Percentiles rank a stretch among this genome's conserved stretches.
Conservation (phyloP, 2,888 invertebrate species). For the Macaria liturata region DNA sequence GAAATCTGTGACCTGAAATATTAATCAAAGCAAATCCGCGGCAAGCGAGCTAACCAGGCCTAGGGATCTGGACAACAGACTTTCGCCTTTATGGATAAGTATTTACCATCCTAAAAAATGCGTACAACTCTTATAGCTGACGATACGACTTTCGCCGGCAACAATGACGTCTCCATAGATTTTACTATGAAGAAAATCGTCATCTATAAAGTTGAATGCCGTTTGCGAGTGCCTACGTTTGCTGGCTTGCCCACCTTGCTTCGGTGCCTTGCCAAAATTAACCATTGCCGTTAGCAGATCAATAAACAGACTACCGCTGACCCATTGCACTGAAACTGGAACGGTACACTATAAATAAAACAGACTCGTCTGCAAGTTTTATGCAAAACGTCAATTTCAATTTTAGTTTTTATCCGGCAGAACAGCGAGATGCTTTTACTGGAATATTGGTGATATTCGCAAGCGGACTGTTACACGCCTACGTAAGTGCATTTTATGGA, state of each 20-base stretch:
- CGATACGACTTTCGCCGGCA: too few relatives aligned
- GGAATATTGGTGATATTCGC: slow-evolving; percentile 20
- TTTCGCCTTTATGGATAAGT: too few relatives aligned
- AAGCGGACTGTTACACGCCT: slow-evolving; percentile 9
- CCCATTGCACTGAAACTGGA: slow-evolving; percentile 71
- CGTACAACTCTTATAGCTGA: too few relatives aligned
- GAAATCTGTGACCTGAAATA: slow-evolving; percentile 12
- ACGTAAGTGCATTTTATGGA: slow-evolving; percentile 12
- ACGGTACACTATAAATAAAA: slow-evolving; percentile 71
- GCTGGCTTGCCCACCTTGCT: slow-evolving; percentile 46
- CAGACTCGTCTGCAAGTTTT: slow-evolving; percentile 62
- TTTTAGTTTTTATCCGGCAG: slow-evolving; percentile 45
- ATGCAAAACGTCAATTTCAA: slow-evolving; percentile 61
- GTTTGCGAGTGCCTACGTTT: too few relatives aligned
- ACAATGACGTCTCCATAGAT: too few relatives aligned
- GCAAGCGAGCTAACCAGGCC: too few relatives aligned
- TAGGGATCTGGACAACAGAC: too few relatives aligned
- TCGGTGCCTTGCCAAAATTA: slow-evolving; percentile 69
- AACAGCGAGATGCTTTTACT: slow-evolving; percentile 35
- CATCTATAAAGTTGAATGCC: too few relatives aligned
- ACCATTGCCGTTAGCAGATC: slow-evolving; percentile 69
- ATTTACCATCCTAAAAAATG: too few relatives aligned
- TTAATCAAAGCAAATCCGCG: slow-evolving; percentile 10
- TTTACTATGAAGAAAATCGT: too few relatives aligned
- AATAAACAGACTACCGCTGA: slow-evolving; percentile 74